Evolutionary conservation across 30 jellyfish, hydroid and myxozoan species (phyloP), one percentile per base, ranked within the genome.

Genomic region (Sanderia malayensis): DNA sequence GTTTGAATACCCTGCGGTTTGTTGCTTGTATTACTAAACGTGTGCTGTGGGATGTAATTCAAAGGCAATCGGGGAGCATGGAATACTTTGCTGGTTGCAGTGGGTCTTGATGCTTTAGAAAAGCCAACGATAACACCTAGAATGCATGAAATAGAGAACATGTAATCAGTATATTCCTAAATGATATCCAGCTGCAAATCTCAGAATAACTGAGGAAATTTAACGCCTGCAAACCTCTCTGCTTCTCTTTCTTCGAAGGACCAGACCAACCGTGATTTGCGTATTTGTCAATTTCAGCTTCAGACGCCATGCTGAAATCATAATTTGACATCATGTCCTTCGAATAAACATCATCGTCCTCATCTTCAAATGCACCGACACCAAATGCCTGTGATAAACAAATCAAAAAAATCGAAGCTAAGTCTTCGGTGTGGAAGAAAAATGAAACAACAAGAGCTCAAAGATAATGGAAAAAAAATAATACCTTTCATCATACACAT

Each of bases 361-460:
- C 95, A 15, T 94, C 99, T 55, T 94, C 97, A 44, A 87, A 79
- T 6, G 93, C 99, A 25, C 99, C 99, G 70, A 86, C 95, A 13
- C 99, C 99, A 94, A 94, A 94, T 2, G 99, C 99, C 99, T 93
- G 41, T 15, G 53, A 67, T 0, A 28, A 0, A 46, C n/a, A n/a
- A n/a, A n/a, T n/a, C n/a, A n/a, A n/a, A n/a, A n/a, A n/a, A n/a
- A n/a, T n/a, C n/a, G n/a, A n/a, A n/a, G n/a, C n/a, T n/a, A n/a
- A n/a, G n/a, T n/a, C n/a, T n/a, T n/a, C n/a, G n/a, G n/a, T n/a
- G n/a, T n/a, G 2, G 24, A 31, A 17, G 49, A 73, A 49, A 28
- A 19, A 9, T 23, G 29, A 13, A 69, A 27, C 31, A n/a, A n/a
- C n/a, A n/a, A n/a, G n/a, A n/a, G n/a, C n/a, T n/a, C n/a, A n/a